Percentiles rank a stretch among this genome's conserved stretches.
phyloP scores from a whole-genome alignment of 1,140 invertebrate genomes.

The Probaryconus sp. region DNA sequence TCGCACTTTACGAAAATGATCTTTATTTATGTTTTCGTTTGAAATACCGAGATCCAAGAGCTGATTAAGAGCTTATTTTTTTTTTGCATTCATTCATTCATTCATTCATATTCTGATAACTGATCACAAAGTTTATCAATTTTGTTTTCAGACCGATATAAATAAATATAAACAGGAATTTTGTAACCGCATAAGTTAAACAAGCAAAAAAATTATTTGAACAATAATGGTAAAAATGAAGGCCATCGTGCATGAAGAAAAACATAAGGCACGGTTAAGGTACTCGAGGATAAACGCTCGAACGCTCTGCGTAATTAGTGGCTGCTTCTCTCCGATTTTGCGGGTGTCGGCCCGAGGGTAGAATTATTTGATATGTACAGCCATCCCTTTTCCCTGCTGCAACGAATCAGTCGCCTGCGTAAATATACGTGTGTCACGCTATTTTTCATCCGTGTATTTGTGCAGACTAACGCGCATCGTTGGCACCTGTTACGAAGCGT shows the following conservation, averaged over 20 bases:
- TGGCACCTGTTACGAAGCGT: slow-evolving; percentile 11
- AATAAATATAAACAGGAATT: too few relatives aligned
- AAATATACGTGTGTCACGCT: slow-evolving; percentile 1
- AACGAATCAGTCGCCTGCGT: slow-evolving; percentile 12
- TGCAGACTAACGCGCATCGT: slow-evolving; percentile 8
- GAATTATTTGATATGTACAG: background rate
- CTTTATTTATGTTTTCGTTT: background rate
- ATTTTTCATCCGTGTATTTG: slow-evolving; percentile 1
- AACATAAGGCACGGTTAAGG: slow-evolving; percentile 51
- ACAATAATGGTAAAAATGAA: slow-evolving; percentile 65
- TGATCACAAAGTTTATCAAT: too few relatives aligned
- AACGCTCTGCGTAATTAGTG: slow-evolving; percentile 69
- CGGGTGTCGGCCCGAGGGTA: slow-evolving; percentile 22
- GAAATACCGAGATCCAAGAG: slow-evolving; percentile 10
- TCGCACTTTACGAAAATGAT: slow-evolving; percentile 24
- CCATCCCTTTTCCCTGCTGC: background rate
- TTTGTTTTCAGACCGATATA: too few relatives aligned
- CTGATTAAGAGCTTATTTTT: slow-evolving; percentile 32
- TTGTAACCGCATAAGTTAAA: background rate
- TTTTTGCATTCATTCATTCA: too few relatives aligned
- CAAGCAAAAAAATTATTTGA: slow-evolving; percentile 18
- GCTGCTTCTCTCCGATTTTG: slow-evolving; percentile 65
- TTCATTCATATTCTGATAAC: too few relatives aligned
- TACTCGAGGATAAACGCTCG: slow-evolving; percentile 62
- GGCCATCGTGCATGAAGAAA: slow-evolving; percentile 15